Base-by-base conservation (phyloP, 1,140 invertebrate genomes). In the Drosophila arizonae region DNA sequence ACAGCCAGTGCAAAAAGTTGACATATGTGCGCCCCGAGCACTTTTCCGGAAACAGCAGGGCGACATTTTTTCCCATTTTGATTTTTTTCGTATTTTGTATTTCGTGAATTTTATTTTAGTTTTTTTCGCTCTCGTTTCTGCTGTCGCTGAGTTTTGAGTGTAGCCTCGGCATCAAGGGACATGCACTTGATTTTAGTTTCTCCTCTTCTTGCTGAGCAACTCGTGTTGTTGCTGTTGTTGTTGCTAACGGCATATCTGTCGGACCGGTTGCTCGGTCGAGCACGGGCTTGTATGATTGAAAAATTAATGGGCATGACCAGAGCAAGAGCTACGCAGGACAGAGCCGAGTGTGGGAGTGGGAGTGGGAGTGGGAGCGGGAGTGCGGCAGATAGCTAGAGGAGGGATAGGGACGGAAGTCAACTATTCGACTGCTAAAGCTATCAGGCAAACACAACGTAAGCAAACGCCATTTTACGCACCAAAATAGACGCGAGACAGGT, bases 1-100 rank as follows among this genome's bases (percentile, higher is more conserved):
- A 70, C 60, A 78, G 69, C 58, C 71, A 70, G 50, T 56, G 63
- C 72, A 77, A 90, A 90, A 90, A 90, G 85, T 90, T 90, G 89
- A 90, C 89, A 90, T 90, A 90, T 90, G 89, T 90, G 89, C 89
- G 89, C 89, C 89, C 73, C 85, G 76, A 87, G 89, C 89, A 89
- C 72, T 87, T 90, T 90, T 89, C 77, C 81, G 80, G 77, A 84
- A 90, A 78, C 89, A 89, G 79, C 76, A 86, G 81, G 74, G 81
- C 85, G 75, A 85, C 80, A 81, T 85, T 88, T 88, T 88, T 88
- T 57, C 66, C 76, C 57, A 65, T 74, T 75, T 81, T 62, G 50
- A 39, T 55, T 61, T 64, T 67, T 45, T 46, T 63, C 15, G 30
- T 41, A 48, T 17, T 30, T 52, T 51, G 13, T 48, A 50, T 56